Evolutionary conservation across 2,797 vertebrate species (phyloP), one percentile per base, ranked within the genome.

Genomic region (Dermochelys coriacea): DNA sequence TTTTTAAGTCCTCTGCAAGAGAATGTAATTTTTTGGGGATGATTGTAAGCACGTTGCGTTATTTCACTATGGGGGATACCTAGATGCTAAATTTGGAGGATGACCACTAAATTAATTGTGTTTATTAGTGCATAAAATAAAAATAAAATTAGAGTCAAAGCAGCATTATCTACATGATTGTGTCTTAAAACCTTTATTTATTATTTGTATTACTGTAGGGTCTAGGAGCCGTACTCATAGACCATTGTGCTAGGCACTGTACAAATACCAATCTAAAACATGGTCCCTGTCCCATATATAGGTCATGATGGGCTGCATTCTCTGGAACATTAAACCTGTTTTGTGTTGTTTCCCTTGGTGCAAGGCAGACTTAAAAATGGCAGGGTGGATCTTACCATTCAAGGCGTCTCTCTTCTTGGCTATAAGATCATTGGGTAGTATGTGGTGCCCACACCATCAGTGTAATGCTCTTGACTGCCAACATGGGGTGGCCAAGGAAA

Each of bases 281-380:
- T 93, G 74, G 57, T 88, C 91, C 21, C 34, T 85, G 88, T 57
- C 77, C 10, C 4, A 82, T 85, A 31, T 41, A 79, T 86, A 49
- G 91, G 34, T 41, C 21, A 85, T 0, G 54, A 61, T 51, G 11
- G 54, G 78, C 64, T 91, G 88, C 54, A 31, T 79, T 85, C 9
- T 0, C 87, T 79, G 91, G 9, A 19, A 81, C 4, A 80, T 84
- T 91, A 85, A 83, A 86, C 86, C 83, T 80, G 18, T 61, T 75
- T 54, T 51, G 55, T 81, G 79, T 51, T 57, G 59, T 34, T 61
- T 61, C 59, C 7, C 59, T 59, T 34, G 50, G 71, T 12, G 51
- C 54, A 93, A 95, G 84, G 93, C 93, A 93, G 83, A 47, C 68
- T 84, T 89, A 54, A 90, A 95, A 95, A 71, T 15, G 95, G 91